phyloP scores from a whole-genome alignment of 2,797 vertebrate genomes.

The Anabacerthia variegaticeps region DNA sequence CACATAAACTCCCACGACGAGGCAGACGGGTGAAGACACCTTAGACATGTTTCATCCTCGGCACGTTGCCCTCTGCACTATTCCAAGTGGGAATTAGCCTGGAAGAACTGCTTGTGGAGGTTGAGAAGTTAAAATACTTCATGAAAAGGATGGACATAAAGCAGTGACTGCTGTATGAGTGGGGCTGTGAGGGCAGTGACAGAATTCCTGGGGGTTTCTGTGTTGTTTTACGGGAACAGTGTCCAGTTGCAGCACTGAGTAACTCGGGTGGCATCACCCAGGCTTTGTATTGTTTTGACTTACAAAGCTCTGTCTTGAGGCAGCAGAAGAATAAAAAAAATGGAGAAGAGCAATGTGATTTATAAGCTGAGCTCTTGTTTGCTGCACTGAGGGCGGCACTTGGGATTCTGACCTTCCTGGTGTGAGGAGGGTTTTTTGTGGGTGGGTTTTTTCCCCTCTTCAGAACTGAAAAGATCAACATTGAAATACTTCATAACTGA shows the following conservation, averaged over 20 bases:
- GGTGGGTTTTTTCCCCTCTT: fast-evolving
- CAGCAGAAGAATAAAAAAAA: neutral
- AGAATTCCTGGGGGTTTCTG: neutral
- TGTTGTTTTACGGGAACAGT: neutral
- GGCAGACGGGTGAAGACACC: conserved; percentile 45
- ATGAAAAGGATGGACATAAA: neutral
- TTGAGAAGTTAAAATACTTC: neutral
- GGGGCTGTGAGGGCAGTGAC: neutral
- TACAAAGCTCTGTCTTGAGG: neutral
- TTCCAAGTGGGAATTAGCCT: neutral
- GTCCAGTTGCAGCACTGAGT: neutral
- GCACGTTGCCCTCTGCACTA: neutral
- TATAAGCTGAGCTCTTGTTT: neutral
- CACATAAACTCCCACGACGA: conserved; percentile 52
- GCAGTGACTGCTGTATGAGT: neutral
- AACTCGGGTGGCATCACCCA: neutral
- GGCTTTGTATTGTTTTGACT: neutral
- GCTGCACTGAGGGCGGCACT: neutral
- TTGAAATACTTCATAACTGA: neutral
- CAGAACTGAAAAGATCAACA: neutral
- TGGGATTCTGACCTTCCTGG: neutral
- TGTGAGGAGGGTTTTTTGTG: neutral
- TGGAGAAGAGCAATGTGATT: neutral
- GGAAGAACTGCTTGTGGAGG: neutral
- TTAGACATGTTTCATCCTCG: neutral